Base-by-base conservation (phyloP, 2,113 vertebrate species). In the Suricata suricatta region DNA sequence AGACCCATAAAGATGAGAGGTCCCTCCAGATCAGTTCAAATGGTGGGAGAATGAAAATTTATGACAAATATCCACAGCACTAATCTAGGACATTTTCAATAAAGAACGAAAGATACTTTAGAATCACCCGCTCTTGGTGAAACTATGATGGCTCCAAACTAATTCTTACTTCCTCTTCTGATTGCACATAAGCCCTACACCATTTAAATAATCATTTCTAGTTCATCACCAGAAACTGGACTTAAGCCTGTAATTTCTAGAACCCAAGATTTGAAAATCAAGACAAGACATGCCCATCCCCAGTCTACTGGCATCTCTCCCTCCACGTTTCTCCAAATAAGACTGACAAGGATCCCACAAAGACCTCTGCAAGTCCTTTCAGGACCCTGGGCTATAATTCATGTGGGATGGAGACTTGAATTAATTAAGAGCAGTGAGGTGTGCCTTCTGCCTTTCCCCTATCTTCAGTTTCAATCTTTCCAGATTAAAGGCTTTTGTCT, bases 381-480 rank as follows among this genome's bases (percentile, higher is more conserved):
- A 89, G 79, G 79, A 96, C 79, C 63, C 79, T 84, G 89, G 35
- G 79, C 63, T 89, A 76, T 87, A 96, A 95, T 64, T 97, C 86
- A 83, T 44, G 44, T 60, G 79, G n/a, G 41, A 93, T 77, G 69
- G 25, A 97, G 87, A 90, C 83, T 14, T 90, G 92, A 92, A 92
- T 97, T 96, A 93, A 95, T 95, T 96, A 96, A 95, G 92, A 92
- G 44, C 89, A 92, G 29, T 52, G 84, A 97, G 41, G 41, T 96
- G 21, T 87, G 82, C 21, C 52, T 95, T 95, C 69, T 2, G 5
- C 79, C 31, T 96, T 54, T 95, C 68, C 85, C 80, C 38, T 96
- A 71, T 83, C 91, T 96, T 69, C n/a, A 95, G 72, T 91, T 94
- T 86, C 50, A 15, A 23, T 95, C 96, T 96, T 84, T 63, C 35